phyloP scores from a whole-genome alignment of 2,113 vertebrate species.

The Ptychochromis oligacanthus region DNA sequence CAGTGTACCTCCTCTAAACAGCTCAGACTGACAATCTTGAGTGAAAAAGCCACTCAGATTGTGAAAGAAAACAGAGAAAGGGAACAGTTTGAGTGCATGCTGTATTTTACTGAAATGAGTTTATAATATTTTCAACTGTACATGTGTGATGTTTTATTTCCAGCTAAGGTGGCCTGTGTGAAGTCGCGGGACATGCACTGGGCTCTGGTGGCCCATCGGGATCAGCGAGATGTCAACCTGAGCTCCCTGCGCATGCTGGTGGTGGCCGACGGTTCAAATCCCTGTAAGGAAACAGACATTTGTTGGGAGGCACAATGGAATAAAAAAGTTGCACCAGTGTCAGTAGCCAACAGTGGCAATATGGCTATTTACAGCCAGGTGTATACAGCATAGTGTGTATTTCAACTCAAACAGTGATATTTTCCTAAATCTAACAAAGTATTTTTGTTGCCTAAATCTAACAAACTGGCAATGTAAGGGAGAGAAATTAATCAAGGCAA shows the following conservation, averaged over 20 bases:
- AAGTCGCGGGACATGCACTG: constrained; percentile 77
- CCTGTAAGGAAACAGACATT: constrained; percentile 65
- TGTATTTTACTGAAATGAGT: not conserved
- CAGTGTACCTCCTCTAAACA: not conserved
- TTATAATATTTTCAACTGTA: not conserved
- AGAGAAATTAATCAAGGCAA: no score
- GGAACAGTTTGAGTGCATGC: not conserved
- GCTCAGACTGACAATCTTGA: no score
- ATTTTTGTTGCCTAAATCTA: no score
- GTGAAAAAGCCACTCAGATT: no score
- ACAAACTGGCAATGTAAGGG: no score
- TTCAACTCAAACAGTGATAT: no score
- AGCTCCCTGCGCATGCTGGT: constrained; percentile 73
- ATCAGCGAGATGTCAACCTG: constrained; percentile 72
- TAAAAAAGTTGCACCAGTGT: no score
- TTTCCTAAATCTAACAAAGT: no score
- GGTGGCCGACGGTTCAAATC: constrained; percentile 74
- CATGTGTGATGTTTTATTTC: not conserved
- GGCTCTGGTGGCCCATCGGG: constrained; percentile 76
- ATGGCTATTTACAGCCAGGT: no score
- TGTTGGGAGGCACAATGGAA: no score
- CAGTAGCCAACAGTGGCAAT: no score
- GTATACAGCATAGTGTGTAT: no score
- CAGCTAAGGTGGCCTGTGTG: constrained; percentile 71
- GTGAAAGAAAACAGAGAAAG: not conserved